phyloP scores from a whole-genome alignment of 2,797 vertebrate species.

The Aratinga solstitialis region DNA sequence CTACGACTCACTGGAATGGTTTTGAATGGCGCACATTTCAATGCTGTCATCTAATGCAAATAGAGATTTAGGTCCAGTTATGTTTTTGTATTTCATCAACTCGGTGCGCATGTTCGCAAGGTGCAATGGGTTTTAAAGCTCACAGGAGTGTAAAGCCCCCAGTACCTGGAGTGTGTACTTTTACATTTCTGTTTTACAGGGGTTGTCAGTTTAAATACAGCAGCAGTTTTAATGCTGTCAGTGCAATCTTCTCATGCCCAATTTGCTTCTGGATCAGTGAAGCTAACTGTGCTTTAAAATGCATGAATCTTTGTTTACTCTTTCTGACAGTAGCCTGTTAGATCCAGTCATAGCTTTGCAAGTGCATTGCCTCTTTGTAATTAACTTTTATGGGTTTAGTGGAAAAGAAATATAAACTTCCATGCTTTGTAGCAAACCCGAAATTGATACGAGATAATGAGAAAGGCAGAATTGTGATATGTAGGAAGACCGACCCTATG shows the following conservation, averaged over 20 bases:
- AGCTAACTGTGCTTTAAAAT: slow-evolving; percentile 31
- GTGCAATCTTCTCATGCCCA: slow-evolving; percentile 1
- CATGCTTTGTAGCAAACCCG: neutral
- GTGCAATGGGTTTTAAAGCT: neutral
- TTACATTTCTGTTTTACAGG: neutral
- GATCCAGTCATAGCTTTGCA: neutral
- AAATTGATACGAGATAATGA: neutral
- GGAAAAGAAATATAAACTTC: slow-evolving; percentile 22
- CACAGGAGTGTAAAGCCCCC: neutral
- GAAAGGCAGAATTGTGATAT: neutral
- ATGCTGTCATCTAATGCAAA: slow-evolving; percentile 6
- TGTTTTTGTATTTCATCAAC: neutral
- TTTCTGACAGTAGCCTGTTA: neutral
- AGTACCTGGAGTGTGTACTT: neutral
- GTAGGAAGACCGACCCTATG: neutral
- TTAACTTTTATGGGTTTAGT: neutral
- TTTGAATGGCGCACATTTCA: neutral
- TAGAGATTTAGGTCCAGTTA: neutral
- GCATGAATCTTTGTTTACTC: slow-evolving; percentile 30
- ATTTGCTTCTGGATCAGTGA: slow-evolving; percentile 42
- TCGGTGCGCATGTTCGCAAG: neutral
- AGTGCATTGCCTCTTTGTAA: neutral
- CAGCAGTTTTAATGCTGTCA: neutral
- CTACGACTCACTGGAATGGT: neutral
- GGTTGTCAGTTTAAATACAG: neutral